phyloP scores from a whole-genome alignment of 2,113 vertebrate species.

The Piprites chloris region DNA sequence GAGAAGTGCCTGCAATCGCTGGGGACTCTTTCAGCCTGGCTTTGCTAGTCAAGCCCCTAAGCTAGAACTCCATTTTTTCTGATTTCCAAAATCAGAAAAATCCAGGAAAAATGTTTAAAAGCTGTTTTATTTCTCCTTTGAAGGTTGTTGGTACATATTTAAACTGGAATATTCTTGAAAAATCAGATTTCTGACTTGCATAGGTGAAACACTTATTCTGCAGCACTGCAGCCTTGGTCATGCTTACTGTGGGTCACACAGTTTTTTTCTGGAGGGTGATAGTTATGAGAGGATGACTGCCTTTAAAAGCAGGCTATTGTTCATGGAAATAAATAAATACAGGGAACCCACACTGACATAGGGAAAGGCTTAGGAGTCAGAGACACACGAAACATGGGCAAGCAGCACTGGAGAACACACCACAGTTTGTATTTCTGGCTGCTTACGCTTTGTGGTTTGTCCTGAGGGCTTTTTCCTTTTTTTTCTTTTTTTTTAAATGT shows the following conservation, averaged over 20 bases:
- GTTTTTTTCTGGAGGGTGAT: neutral
- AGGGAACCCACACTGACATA: neutral
- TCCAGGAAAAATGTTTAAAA: neutral
- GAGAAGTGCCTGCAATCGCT: neutral
- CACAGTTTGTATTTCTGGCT: neutral
- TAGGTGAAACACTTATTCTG: neutral
- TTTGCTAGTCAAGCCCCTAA: neutral
- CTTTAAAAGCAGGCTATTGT: neutral
- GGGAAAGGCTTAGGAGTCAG: neutral
- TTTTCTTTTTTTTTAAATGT: neutral
- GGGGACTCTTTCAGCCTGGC: neutral
- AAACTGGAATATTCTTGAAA: neutral
- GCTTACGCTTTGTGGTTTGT: neutral
- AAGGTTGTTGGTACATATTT: neutral
- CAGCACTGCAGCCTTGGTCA: neutral
- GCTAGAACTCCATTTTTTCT: neutral
- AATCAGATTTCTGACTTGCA: neutral
- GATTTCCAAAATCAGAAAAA: neutral
- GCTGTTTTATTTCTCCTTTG: neutral
- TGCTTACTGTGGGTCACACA: accelerated
- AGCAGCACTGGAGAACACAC: neutral
- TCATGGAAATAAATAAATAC: neutral
- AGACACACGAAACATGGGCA: neutral
- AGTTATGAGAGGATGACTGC: neutral
- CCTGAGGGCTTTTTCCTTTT: neutral